These are phyloP conservation scores for Euura lappo DNA, from an alignment of 1,140 invertebrate species.

Conservation along the genomic window DNA sequence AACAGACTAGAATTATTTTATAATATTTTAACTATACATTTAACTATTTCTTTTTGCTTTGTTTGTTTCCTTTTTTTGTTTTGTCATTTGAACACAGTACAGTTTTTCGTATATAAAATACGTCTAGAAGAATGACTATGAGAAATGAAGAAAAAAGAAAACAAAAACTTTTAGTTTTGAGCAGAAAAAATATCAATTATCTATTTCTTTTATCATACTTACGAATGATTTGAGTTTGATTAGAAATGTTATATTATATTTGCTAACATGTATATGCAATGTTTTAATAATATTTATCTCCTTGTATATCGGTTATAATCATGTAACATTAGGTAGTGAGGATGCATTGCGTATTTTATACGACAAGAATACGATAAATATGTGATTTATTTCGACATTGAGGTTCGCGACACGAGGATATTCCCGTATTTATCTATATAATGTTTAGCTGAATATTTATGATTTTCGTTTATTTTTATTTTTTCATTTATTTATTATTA, in stretches of 20 bases:
- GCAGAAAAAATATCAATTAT: constrained; percentile 1
- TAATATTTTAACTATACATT: neutral
- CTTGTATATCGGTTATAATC: neutral
- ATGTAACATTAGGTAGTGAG: neutral
- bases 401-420: neutral
- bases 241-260: neutral
- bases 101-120: constrained; percentile 31
- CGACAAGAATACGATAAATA: neutral
- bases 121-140: constrained; percentile 16
- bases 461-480: neutral
- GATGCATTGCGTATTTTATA: neutral
- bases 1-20: neutral
- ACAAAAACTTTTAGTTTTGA: constrained; percentile 5
- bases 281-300: neutral
- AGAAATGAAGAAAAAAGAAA: neutral
- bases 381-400: neutral
- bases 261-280: neutral
- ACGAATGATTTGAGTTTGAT: neutral
- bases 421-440: too few relatives aligned
- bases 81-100: constrained; percentile 34
- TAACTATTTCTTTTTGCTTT: neutral
- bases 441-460: too few relatives aligned
- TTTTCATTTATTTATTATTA: constrained; percentile 2
- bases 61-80: neutral
- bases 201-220: neutral